Evolutionary conservation across 2,888 invertebrate species (phyloP).

Genomic region (Odontomyia ornata): DNA sequence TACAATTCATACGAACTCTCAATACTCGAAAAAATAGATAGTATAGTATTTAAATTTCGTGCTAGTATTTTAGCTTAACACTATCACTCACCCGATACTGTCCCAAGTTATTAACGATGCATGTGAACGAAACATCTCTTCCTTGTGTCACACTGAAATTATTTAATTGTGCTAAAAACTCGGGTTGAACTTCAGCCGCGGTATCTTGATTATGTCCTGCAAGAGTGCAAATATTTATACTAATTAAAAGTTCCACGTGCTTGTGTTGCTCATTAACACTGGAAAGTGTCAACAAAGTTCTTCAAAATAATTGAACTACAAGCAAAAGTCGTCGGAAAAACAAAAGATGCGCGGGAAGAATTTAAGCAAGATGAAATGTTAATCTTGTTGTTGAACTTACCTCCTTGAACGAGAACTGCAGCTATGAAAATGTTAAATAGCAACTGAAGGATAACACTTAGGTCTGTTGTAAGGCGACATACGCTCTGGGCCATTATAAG

Average conservation of each 20-base stretch:
- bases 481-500: slow-evolving; percentile 29
- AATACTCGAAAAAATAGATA: no score
- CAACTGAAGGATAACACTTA: slow-evolving; percentile 47
- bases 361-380: no score
- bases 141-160: slow-evolving; percentile 90
- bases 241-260: slow-evolving; percentile 25
- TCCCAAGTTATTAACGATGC: slow-evolving; percentile 89
- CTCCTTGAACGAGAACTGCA: slow-evolving; percentile 55
- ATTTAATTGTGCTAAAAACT: slow-evolving; percentile 84
- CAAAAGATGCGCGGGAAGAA: no score
- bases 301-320: background rate
- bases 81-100: slow-evolving; percentile 77
- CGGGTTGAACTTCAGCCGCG: slow-evolving; percentile 75
- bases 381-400: slow-evolving; percentile 26
- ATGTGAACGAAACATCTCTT: slow-evolving; percentile 87
- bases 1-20: no score
- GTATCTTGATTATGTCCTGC: slow-evolving; percentile 76
- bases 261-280: background rate
- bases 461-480: background rate
- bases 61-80: no score
- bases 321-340: background rate
- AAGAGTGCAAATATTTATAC: slow-evolving; percentile 53
- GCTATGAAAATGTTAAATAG: slow-evolving; percentile 49
- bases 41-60: no score
- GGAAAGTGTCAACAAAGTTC: background rate